Conservation (phyloP, 2,888 invertebrate genomes). For the Tuta absoluta region DNA sequence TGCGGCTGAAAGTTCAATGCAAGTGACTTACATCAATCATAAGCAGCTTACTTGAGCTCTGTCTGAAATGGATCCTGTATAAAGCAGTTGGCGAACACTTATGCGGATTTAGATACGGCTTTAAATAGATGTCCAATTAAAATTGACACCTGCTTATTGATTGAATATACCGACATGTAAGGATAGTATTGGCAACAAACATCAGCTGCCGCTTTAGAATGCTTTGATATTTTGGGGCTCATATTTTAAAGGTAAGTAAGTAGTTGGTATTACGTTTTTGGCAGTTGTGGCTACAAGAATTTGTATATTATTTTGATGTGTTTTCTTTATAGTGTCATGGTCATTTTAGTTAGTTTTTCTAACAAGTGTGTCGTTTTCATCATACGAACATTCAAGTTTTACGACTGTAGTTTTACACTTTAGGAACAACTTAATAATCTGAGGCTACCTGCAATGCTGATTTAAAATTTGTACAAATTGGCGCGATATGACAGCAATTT, state of each 20-base stretch:
- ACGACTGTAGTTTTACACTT: neutral
- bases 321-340: neutral
- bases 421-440: neutral
- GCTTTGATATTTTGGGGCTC: neutral
- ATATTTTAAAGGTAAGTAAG: neutral
- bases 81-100: neutral
- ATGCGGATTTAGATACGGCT: neutral
- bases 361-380: neutral
- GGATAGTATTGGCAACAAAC: conserved; percentile 2
- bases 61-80: neutral
- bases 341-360: neutral
- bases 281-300: neutral
- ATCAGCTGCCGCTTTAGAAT: conserved; percentile 4
- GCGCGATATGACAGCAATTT: too few relatives aligned
- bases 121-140: neutral
- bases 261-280: neutral
- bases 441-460: too few relatives aligned
- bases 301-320: conserved; percentile 1
- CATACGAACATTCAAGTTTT: neutral
- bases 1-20: neutral
- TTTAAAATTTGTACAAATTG: too few relatives aligned
- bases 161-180: neutral
- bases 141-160: conserved; percentile 8
- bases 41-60: neutral
- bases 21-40: neutral